Evolutionary conservation across 2,113 vertebrate genomes (phyloP).

Genomic region (Sarotherodon lohbergeri): DNA sequence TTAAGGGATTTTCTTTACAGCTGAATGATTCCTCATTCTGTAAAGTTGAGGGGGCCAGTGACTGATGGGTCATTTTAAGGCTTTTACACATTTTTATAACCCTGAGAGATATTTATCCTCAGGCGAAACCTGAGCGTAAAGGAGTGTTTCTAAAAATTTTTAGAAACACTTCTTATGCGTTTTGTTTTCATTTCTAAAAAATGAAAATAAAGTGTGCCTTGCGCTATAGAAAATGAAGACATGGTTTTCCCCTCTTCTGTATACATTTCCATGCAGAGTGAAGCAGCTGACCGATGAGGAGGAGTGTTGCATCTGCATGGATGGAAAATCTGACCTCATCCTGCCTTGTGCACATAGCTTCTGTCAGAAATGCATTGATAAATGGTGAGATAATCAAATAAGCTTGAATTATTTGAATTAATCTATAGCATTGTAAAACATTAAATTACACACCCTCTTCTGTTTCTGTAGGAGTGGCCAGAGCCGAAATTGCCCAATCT

Average conservation of each 20-base stretch:
- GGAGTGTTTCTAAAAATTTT: neutral
- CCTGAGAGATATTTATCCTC: neutral
- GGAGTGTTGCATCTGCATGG: conserved; percentile 99
- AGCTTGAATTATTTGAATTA: neutral
- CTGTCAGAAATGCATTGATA: conserved; percentile 99
- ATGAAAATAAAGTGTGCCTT: neutral
- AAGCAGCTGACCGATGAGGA: conserved; percentile 95
- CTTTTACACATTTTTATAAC: neutral
- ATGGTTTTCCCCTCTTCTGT: neutral
- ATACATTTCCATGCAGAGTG: conserved; percentile 73
- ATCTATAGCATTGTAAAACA: neutral
- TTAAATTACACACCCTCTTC: neutral
- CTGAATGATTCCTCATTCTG: neutral
- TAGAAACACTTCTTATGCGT: neutral
- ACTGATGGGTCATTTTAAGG: neutral
- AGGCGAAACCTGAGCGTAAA: neutral
- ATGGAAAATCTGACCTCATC: conserved; percentile 91
- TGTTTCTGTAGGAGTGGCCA: conserved; percentile 84
- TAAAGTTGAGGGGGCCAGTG: neutral
- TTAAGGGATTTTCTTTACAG: neutral
- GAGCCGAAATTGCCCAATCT: conserved; percentile 92
- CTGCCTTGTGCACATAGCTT: conserved; percentile 95
- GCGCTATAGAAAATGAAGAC: neutral
- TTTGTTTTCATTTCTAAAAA: neutral
- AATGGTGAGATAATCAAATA: conserved; percentile 77